Evolutionary conservation across 2,113 vertebrate species (phyloP).

Genomic region (Dipodomys spectabilis): DNA sequence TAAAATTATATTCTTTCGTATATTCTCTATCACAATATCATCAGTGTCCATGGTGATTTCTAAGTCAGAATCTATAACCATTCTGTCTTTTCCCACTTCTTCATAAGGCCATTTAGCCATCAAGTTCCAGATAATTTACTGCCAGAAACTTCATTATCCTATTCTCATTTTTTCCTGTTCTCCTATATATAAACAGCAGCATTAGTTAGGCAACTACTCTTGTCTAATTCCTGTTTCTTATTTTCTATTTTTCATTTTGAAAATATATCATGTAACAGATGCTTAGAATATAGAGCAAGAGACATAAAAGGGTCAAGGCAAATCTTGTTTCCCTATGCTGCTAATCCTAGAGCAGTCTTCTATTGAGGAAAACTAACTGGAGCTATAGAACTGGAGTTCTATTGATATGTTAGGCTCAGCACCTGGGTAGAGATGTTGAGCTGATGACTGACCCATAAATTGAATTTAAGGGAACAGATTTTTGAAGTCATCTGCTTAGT

Average conservation of each 20-base stretch:
- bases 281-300: not conserved
- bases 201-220: not conserved
- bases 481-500: not conserved
- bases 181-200: not conserved
- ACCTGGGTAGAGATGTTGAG: not conserved
- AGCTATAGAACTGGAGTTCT: not conserved
- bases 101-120: not conserved
- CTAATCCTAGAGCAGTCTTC: not conserved
- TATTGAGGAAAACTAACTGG: not conserved
- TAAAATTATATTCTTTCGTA: not conserved
- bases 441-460: not conserved
- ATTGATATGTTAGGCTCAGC: not conserved
- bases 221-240: not conserved
- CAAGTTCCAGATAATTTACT: not conserved
- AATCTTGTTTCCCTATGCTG: not conserved
- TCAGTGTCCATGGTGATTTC: not conserved
- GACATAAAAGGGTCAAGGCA: not conserved
- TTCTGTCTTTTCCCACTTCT: not conserved
- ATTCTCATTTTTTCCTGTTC: not conserved
- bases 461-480: not conserved
- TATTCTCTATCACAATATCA: not conserved
- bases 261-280: not conserved
- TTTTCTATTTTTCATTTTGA: not conserved
- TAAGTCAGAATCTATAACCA: not conserved
- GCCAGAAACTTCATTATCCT: not conserved